Percentiles rank a stretch among this genome's conserved stretches.
phyloP scores from a whole-genome alignment of 2,113 vertebrate species.

The Nothoprocta perdicaria region DNA sequence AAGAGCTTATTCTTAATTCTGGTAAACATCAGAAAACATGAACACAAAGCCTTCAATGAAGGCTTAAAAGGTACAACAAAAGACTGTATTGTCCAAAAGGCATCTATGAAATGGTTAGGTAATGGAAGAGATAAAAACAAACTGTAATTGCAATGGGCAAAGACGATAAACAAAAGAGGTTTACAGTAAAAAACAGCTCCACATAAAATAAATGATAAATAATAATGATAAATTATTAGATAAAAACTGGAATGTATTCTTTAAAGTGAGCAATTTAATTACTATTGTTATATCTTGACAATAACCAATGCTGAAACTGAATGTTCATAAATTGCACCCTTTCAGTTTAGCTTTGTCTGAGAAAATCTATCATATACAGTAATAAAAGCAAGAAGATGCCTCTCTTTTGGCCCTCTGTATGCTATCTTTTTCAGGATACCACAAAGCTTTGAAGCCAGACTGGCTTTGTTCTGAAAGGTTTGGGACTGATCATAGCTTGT shows the following conservation, averaged over 20 bases:
- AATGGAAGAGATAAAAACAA: neutral
- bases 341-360: neutral
- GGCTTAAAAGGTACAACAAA: neutral
- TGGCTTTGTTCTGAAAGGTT: neutral
- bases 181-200: neutral
- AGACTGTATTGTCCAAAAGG: conserved; percentile 17
- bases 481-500: neutral
- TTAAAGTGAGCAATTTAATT: neutral
- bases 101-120: neutral
- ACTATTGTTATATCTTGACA: neutral
- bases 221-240: too few species aligned
- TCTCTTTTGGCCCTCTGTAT: neutral
- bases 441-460: neutral
- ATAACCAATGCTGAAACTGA: neutral
- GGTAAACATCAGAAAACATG: conserved; percentile 31
- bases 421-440: neutral
- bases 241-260: neutral
- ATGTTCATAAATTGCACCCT: neutral
- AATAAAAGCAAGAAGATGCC: neutral
- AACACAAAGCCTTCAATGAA: conserved; percentile 16
- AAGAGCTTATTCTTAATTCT: conserved; percentile 30
- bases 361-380: neutral
- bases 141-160: neutral
- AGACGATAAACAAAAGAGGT: neutral
- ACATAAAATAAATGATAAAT: too few species aligned